These are phyloP conservation scores for Varanus komodoensis DNA, from an alignment of 2,113 vertebrate species.

Conservation along the genomic window DNA sequence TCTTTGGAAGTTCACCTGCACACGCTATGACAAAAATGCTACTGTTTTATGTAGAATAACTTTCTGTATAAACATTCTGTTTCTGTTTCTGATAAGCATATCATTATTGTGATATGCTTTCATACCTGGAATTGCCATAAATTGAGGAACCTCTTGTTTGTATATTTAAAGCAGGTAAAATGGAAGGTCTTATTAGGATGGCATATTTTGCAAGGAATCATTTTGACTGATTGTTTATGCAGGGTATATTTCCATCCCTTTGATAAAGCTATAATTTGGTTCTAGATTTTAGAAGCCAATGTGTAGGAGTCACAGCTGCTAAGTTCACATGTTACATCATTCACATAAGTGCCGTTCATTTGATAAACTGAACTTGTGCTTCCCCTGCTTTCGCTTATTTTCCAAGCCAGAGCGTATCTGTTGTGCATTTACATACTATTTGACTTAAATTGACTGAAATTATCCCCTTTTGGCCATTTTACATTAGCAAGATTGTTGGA, in stretches of 20 bases:
- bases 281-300: background rate
- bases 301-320: background rate
- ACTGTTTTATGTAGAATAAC: background rate
- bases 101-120: background rate
- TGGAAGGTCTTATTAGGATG: background rate
- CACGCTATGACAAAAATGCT: background rate
- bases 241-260: background rate
- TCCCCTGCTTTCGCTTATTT: slow-evolving; percentile 31
- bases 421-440: slow-evolving; percentile 36
- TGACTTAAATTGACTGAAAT: slow-evolving; percentile 45
- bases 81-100: too few species aligned
- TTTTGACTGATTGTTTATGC: background rate
- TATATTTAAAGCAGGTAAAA: background rate
- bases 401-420: slow-evolving; percentile 7
- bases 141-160: background rate
- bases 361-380: slow-evolving; percentile 5
- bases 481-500: slow-evolving; percentile 42
- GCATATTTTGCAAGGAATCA: background rate
- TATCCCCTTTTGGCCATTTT: slow-evolving; percentile 33
- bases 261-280: background rate
- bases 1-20: background rate
- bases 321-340: slow-evolving; percentile 36
- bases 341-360: slow-evolving; percentile 7
- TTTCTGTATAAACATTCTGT: background rate
- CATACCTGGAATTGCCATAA: background rate